Conservation (phyloP, 2,888 invertebrate species). For the Exephanes ischioxanthus region DNA sequence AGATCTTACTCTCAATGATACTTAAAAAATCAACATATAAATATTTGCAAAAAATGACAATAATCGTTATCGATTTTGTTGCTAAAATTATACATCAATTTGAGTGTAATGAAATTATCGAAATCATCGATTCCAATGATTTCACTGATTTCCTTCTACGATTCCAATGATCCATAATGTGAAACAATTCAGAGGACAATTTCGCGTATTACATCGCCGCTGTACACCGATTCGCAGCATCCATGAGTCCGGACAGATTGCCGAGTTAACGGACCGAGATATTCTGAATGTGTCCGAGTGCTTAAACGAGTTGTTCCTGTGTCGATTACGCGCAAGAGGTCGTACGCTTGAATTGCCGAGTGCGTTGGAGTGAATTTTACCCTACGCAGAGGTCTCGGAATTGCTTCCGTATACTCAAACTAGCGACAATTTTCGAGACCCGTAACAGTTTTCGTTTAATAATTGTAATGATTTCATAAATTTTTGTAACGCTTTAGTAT, state of each 20-base stretch:
- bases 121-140: background rate
- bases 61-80: too few species aligned
- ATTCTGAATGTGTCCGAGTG: slow-evolving; percentile 21
- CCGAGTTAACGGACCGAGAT: slow-evolving; percentile 55
- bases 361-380: background rate
- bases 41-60: too few species aligned
- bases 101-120: too few species aligned
- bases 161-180: background rate
- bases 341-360: background rate
- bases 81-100: too few species aligned
- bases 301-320: slow-evolving; percentile 62
- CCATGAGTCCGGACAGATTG: slow-evolving; percentile 45
- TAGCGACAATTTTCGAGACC: background rate
- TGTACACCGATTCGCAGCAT: slow-evolving; percentile 33
- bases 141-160: background rate
- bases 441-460: background rate
- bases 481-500: background rate
- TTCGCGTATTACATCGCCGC: slow-evolving; percentile 9
- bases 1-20: background rate
- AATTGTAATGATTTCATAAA: background rate
- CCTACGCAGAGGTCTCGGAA: background rate
- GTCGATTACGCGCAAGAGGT: slow-evolving; percentile 46
- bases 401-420: background rate
- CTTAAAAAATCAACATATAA: background rate
- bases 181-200: slow-evolving; percentile 15